Conservation (phyloP, 1,140 invertebrate species). For the Chelonus insularis region DNA sequence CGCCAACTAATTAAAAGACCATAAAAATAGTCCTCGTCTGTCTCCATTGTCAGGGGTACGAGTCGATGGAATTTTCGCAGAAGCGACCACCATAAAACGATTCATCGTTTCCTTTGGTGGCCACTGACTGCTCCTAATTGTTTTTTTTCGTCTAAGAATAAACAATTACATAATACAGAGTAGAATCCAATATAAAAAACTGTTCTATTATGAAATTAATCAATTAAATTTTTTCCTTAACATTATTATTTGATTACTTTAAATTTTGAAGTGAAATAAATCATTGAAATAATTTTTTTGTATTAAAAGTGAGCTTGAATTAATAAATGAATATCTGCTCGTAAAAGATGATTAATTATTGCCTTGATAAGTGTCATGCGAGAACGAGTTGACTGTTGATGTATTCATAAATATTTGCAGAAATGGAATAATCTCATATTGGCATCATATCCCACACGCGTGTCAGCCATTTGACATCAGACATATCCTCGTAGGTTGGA, state of each 20-base stretch:
- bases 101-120: conserved; percentile 1
- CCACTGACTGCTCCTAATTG: neutral
- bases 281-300: too few species aligned
- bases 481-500: conserved; percentile 18
- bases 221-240: too few species aligned
- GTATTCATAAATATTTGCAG: neutral
- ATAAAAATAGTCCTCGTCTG: conserved; percentile 23
- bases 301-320: too few species aligned
- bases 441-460: too few species aligned
- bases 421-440: neutral
- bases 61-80: conserved; percentile 26
- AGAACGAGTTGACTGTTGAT: too few species aligned
- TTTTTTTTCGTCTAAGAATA: neutral
- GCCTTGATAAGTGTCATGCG: too few species aligned
- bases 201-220: too few species aligned
- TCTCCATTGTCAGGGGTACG: conserved; percentile 17
- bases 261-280: too few species aligned
- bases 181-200: too few species aligned
- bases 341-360: neutral
- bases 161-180: neutral
- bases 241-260: too few species aligned
- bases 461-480: neutral
- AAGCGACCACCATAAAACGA: neutral
- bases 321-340: too few species aligned
- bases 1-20: conserved; percentile 29